These are phyloP conservation scores for Euura saliciscinereae DNA, from an alignment of 1,140 invertebrate genomes.

Conservation along the genomic window DNA sequence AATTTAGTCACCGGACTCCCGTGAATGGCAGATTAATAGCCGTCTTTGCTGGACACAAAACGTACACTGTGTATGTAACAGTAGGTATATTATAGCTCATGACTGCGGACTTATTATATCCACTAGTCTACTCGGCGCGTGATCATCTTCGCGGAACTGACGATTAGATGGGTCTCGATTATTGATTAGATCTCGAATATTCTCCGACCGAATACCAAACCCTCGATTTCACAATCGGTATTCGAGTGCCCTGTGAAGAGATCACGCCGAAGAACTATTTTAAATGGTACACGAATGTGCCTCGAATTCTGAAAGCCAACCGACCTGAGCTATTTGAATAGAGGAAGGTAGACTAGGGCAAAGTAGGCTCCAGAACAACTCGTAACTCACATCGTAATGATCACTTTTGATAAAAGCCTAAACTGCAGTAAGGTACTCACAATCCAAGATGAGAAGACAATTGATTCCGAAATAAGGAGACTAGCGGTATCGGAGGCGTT, in stretches of 20 bases:
- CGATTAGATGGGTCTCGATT: background rate
- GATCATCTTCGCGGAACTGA: slow-evolving; percentile 3
- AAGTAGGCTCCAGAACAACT: too few relatives aligned
- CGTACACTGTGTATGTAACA: background rate
- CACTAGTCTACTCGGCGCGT: background rate
- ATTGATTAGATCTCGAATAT: background rate
- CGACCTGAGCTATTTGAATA: too few relatives aligned
- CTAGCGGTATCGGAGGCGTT: too few relatives aligned
- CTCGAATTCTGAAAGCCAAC: too few relatives aligned
- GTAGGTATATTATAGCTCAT: background rate
- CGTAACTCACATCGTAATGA: too few relatives aligned
- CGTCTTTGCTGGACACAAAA: background rate
- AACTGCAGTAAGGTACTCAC: too few relatives aligned
- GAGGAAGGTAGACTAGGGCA: too few relatives aligned
- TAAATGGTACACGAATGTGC: too few relatives aligned
- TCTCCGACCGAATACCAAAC: background rate
- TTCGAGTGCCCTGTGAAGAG: background rate
- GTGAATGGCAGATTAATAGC: slow-evolving; percentile 7
- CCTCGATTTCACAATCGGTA: background rate
- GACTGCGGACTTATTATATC: background rate
- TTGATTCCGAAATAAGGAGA: too few relatives aligned
- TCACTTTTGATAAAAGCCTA: too few relatives aligned
- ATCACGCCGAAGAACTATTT: too few relatives aligned
- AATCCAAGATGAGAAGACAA: too few relatives aligned
- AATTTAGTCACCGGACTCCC: background rate